Base-by-base conservation (phyloP, 2,888 invertebrate species). In the Blastobasis adustella region DNA sequence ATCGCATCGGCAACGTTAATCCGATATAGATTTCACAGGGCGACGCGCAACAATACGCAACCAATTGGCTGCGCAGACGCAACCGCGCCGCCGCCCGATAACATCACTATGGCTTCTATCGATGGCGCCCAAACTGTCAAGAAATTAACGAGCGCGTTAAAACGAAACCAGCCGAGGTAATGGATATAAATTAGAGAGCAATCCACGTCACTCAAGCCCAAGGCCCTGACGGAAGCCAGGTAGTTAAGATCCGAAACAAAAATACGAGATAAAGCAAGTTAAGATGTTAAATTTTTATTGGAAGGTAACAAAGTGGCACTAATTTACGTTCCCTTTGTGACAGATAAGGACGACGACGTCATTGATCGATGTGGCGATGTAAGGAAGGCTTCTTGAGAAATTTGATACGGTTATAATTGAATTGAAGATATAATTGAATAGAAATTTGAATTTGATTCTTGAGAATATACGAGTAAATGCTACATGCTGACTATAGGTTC, bases 161-260 rank as follows among this genome's bases (percentile, higher is more conserved):
- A 85, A 79, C 73, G 73, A 79, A 82, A 78, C 79, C 46, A 46
- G 39, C 45, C 38, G 37, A 51, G 73, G 75, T 77, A 82, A 76
- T 77, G 71, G 78, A 82, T 83, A 87, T 88, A 88, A 88, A 87
- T 88, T 86, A 87, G 79, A 80, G 73, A 75, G 82, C 70, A 81
- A 68, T 82, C 75, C 75, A 79, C 71, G 86, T 86, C 87, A 86
- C 69, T 87, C 85, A 86, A 76, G 68, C 57, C 66, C 65, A 73
- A 78, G 79, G 76, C 76, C 69, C 70, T 79, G 82, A 79, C 86
- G 82, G 85, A 85, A 87, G 85, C 82, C 87, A 87, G 87, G 87
- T 87, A 87, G 86, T 86, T 78, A 82, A 86, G 86, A 86, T 87
- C 66, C 65, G 61, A 79, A 82, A 85, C 82, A 79, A 82, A 83